These are phyloP conservation scores for Cricetomys ansorgei DNA, from an alignment of 2,113 vertebrate genomes.

Conservation along the genomic window DNA sequence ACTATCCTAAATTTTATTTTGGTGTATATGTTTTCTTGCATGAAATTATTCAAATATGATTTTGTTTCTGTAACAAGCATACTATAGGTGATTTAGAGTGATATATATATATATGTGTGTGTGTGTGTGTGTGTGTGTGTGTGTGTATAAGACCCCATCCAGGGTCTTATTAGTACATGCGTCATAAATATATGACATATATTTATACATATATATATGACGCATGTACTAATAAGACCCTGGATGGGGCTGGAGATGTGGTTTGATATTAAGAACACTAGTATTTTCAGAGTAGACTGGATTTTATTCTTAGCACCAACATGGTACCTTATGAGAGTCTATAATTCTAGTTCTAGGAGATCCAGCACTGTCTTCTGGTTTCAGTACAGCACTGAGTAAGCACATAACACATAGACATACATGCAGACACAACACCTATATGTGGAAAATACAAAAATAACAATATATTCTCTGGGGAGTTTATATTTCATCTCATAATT, in stretches of 20 bases:
- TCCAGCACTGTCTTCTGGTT: not conserved
- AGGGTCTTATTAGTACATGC: too few relatives aligned
- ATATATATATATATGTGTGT: too few relatives aligned
- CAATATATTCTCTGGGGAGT: not conserved
- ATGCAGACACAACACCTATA: too few relatives aligned
- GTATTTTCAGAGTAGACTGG: not conserved
- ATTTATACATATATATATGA: fast-evolving
- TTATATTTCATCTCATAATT: not conserved
- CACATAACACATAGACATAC: too few relatives aligned
- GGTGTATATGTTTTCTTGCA: not conserved
- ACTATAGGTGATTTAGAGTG: not conserved
- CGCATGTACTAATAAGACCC: not conserved
- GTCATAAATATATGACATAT: too few relatives aligned
- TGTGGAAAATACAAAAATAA: not conserved
- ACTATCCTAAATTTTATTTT: not conserved
- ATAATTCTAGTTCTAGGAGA: not conserved
- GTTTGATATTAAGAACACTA: not conserved
- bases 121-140: too few relatives aligned
- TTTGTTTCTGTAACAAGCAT: not conserved
- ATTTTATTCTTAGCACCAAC: not conserved
- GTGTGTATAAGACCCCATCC: too few relatives aligned
- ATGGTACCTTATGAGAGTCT: fast-evolving
- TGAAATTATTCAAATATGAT: not conserved
- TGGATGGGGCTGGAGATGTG: too few relatives aligned
- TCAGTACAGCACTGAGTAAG: too few relatives aligned